Evolutionary conservation across 2,797 vertebrate species (phyloP), one percentile per base, ranked within the genome.

Genomic region (Falco novaeseelandiae): DNA sequence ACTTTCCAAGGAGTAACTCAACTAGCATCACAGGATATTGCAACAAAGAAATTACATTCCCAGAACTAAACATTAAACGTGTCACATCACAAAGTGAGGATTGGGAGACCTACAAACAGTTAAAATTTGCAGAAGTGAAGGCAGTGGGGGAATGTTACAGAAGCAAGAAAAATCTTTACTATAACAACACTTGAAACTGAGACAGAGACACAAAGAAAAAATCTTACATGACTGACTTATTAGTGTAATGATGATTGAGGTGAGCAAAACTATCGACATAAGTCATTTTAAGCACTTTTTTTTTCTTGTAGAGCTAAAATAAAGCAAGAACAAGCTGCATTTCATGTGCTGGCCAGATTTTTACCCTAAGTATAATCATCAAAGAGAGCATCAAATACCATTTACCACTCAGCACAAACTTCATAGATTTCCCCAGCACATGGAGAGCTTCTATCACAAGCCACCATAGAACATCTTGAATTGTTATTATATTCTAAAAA

Each of bases 311-410:
- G 40, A 76, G 42, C 8, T 62, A 22, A 73, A 94, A 23, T 22
- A 63, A 84, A 87, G 42, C n/a, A 59, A 80, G 34, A 91, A 62
- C 44, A 73, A 92, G 20, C 46, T 81, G 61, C 36, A 32, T 83
- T 78, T 93, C 96, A 85, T 54, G 14, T 95, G 94, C 52, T 87
- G 49, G 57, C 57, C 92, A 96, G 87, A 96, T 91, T 97, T 89
- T 89, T 65, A 85, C 48, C 6, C 63, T 80, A n/a, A 89, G 29
- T 54, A 14, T 34, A 57, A 93, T 77, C 76, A 95, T 93, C 91
- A 95, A 95, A 94, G 92, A 72, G 12, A 80, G 26, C 71, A 85
- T 82, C 74, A 94, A 96, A 95, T 29, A 84, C 34, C 27, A 19
- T 73, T 85, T 91, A 82, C 54, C 58, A 80, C 63, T 93, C 84